Percentiles rank a stretch among this genome's conserved stretches.
phyloP scores from a whole-genome alignment of 2,113 vertebrate genomes.

The Corynorhinus townsendii region DNA sequence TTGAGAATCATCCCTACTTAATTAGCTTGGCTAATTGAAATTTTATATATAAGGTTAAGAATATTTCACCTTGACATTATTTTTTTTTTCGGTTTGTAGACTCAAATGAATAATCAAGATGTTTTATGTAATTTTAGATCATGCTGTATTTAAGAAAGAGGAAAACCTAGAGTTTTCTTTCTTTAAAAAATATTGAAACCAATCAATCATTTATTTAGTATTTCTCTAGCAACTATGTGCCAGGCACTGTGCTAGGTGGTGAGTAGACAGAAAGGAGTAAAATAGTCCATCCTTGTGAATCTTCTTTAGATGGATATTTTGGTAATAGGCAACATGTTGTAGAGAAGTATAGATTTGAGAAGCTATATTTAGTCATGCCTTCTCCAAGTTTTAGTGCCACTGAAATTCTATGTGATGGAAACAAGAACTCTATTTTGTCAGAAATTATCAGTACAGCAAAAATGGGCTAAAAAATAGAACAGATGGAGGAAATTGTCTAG shows the following conservation, averaged over 20 bases:
- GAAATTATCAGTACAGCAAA: neutral
- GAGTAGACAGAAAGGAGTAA: neutral
- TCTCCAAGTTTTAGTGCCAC: neutral
- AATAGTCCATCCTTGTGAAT: neutral
- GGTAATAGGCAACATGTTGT: neutral
- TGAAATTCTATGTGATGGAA: neutral
- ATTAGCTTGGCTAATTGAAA: conserved; percentile 63
- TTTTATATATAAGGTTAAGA: conserved; percentile 36
- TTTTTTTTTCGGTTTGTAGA: conserved; percentile 30
- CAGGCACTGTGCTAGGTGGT: neutral
- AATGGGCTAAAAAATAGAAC: neutral
- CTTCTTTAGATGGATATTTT: neutral
- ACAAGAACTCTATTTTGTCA: neutral
- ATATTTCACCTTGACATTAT: conserved; percentile 47
- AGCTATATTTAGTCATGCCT: neutral
- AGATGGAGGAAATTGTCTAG: neutral
- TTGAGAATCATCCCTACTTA: conserved; percentile 47
- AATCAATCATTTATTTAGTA: neutral
- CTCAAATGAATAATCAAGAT: conserved; percentile 15
- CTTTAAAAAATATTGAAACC: neutral
- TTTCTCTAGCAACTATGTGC: neutral
- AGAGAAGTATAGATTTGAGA: neutral
- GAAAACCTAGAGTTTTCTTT: neutral
- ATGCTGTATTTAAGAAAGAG: neutral
- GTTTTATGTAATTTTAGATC: conserved; percentile 11